Conservation (phyloP, 1,140 invertebrate species). For the Episyrphus balteatus region DNA sequence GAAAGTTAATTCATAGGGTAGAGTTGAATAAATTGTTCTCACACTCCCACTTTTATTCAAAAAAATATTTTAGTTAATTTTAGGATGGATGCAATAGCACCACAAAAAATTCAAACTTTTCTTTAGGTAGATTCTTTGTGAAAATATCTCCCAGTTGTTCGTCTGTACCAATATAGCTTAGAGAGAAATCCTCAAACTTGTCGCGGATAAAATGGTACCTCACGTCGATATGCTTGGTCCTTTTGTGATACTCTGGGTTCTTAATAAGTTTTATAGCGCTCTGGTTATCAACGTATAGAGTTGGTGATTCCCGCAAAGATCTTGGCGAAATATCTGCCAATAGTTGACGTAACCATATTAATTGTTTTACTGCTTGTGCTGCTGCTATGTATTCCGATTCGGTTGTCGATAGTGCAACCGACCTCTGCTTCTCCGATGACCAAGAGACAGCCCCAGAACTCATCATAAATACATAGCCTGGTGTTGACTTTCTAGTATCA, state of each 20-base stretch:
- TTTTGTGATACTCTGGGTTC: neutral
- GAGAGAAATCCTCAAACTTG: constrained; percentile 1
- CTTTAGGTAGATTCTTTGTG: constrained; percentile 10
- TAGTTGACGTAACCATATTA: constrained; percentile 21
- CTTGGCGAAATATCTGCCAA: constrained; percentile 13
- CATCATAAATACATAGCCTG: constrained; percentile 29
- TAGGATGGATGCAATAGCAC: too few species aligned
- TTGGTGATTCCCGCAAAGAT: neutral
- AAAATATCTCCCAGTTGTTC: constrained; percentile 18
- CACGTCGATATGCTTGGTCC: constrained; percentile 5
- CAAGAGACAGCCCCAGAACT: constrained; percentile 19
- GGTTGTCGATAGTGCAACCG: constrained; percentile 21
- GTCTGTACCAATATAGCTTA: constrained; percentile 15
- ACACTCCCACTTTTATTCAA: too few species aligned
- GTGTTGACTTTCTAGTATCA: constrained; percentile 26
- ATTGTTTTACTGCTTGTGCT: constrained; percentile 14
- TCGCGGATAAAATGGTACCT: constrained; percentile 3
- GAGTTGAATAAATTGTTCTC: too few species aligned
- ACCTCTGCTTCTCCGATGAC: constrained; percentile 26
- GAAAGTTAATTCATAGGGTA: too few species aligned
- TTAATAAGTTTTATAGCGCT: constrained; percentile 10
- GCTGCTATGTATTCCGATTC: constrained; percentile 32
- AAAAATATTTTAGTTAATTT: too few species aligned
- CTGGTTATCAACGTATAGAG: constrained; percentile 12
- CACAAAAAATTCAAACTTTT: neutral